Conservation (phyloP, 2,797 vertebrate genomes). For the Hyperoplus lanceolatus region DNA sequence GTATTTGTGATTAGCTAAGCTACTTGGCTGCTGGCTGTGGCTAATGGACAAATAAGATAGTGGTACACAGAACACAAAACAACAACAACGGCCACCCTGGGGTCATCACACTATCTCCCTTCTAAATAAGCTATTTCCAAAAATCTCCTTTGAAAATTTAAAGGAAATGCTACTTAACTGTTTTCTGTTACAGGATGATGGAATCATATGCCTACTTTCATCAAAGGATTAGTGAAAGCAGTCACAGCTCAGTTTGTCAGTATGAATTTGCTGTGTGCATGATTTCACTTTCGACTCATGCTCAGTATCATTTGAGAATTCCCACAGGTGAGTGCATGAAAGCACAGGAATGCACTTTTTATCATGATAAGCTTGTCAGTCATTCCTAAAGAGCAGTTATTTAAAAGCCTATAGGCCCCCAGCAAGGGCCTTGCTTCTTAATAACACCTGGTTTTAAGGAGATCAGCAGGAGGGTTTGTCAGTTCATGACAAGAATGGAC, state of each 20-base stretch:
- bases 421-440: constrained; percentile 74
- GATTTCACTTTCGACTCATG: constrained; percentile 54
- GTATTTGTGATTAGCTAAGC: constrained; percentile 1
- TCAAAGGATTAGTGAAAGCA: constrained; percentile 27
- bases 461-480: constrained; percentile 82
- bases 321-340: constrained; percentile 76
- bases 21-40: neutral
- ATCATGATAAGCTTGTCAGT: constrained; percentile 77
- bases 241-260: constrained; percentile 3
- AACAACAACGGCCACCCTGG: too few species aligned
- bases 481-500: constrained; percentile 84
- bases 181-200: neutral
- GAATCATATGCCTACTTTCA: too few species aligned
- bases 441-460: constrained; percentile 84
- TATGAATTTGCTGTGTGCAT: constrained; percentile 41
- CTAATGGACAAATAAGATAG: neutral
- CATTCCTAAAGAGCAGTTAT: constrained; percentile 74
- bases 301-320: constrained; percentile 54
- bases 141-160: neutral
- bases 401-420: constrained; percentile 68
- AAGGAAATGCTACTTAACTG: neutral
- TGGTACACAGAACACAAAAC: neutral
- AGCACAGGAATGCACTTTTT: constrained; percentile 71
- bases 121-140: neutral
- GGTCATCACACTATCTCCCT: too few species aligned